phyloP scores from a whole-genome alignment of 2,888 invertebrate species.

The Trissolcus japonicus region DNA sequence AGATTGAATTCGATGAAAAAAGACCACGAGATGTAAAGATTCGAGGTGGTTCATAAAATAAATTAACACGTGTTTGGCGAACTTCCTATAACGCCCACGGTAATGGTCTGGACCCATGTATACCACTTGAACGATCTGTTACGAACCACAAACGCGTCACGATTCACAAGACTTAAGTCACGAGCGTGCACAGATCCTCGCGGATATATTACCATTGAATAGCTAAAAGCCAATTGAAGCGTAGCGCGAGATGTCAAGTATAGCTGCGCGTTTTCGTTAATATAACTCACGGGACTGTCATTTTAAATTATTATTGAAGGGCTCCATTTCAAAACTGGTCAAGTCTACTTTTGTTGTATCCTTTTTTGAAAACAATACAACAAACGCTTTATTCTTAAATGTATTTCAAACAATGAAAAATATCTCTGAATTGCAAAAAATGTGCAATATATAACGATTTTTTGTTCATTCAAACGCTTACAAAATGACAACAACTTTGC shows the following conservation, averaged over 20 bases:
- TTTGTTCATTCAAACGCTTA: conserved; percentile 6
- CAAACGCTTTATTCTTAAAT: no score
- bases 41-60: conserved; percentile 36
- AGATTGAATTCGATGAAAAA: conserved; percentile 18
- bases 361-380: not conserved
- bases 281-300: conserved; percentile 43
- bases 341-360: not conserved
- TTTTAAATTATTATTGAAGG: conserved; percentile 19
- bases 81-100: conserved; percentile 40
- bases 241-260: conserved; percentile 44
- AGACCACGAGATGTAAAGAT: conserved; percentile 27
- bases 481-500: no score
- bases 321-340: not conserved
- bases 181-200: conserved; percentile 55
- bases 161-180: conserved; percentile 55
- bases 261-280: conserved; percentile 49
- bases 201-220: conserved; percentile 58
- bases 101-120: conserved; percentile 50
- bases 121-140: conserved; percentile 48
- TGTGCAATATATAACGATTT: not conserved
- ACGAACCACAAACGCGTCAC: conserved; percentile 54
- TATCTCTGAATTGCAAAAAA: not conserved
- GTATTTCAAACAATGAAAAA: no score
- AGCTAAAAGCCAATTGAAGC: conserved; percentile 55
- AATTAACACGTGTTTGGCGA: conserved; percentile 49